Evolutionary conservation across 2,113 vertebrate species (phyloP).

Genomic region (Lagenorhynchus albirostris): DNA sequence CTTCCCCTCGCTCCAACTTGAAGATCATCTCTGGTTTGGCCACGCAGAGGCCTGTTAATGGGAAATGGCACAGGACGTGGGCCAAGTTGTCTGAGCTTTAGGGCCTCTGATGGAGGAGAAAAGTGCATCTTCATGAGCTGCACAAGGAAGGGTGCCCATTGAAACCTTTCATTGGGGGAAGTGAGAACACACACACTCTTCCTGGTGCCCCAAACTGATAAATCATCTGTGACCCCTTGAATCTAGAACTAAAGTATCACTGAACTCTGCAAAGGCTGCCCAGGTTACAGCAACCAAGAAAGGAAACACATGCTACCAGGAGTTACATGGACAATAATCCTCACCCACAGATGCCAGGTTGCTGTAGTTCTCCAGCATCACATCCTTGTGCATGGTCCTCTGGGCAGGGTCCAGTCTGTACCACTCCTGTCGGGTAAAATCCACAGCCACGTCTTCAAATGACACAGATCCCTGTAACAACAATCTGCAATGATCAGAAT

Average conservation of each 20-base stretch:
- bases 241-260: slow-evolving; percentile 10
- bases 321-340: not conserved
- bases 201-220: not conserved
- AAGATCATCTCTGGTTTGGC: slow-evolving; percentile 72
- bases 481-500: slow-evolving; percentile 43
- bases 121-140: slow-evolving; percentile 48
- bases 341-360: slow-evolving; percentile 64
- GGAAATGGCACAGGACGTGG: slow-evolving; percentile 56
- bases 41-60: slow-evolving; percentile 68
- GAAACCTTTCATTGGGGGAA: slow-evolving; percentile 39
- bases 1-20: slow-evolving; percentile 68
- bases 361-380: slow-evolving; percentile 71
- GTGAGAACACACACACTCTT: not conserved
- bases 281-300: not conserved
- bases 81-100: slow-evolving; percentile 52
- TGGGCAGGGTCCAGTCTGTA: slow-evolving; percentile 47
- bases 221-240: not conserved
- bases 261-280: not conserved
- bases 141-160: slow-evolving; percentile 34
- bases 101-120: slow-evolving; percentile 48
- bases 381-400: slow-evolving; percentile 64
- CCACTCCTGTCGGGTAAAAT: slow-evolving; percentile 68
- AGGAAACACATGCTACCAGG: not conserved
- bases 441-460: slow-evolving; percentile 64
- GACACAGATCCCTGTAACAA: slow-evolving; percentile 60